phyloP scores from a whole-genome alignment of 2,888 invertebrate genomes.

The Pristionchus mayeri region DNA sequence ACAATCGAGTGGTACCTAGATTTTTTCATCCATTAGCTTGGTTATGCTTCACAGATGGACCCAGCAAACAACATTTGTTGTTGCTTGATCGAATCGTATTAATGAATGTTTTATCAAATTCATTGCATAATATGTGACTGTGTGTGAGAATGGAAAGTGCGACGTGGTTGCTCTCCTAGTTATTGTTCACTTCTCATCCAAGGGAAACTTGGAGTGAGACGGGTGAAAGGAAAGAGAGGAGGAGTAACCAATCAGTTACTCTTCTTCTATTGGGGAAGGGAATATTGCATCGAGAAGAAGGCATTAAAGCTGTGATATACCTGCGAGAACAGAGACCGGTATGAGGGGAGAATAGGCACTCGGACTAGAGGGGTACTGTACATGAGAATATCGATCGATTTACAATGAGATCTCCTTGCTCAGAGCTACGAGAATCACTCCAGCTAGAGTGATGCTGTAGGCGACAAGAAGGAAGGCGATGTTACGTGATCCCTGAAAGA shows the following conservation, averaged over 20 bases:
- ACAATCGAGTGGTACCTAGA: not conserved
- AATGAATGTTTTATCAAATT: not conserved
- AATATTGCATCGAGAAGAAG: slow-evolving; percentile 28
- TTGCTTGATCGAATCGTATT: not conserved
- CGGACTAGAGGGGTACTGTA: slow-evolving; percentile 41
- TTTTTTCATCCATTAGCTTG: not conserved
- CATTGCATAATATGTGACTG: not conserved
- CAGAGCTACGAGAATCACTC: slow-evolving; percentile 58
- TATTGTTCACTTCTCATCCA: not conserved
- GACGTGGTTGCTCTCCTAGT: not conserved
- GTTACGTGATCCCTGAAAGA: slow-evolving; percentile 59
- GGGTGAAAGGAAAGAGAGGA: slow-evolving; percentile 11
- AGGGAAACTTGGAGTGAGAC: slow-evolving; percentile 16
- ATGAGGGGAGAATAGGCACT: slow-evolving; percentile 36
- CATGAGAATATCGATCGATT: slow-evolving; percentile 15
- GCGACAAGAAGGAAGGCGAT: slow-evolving; percentile 59
- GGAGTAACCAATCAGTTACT: not conserved
- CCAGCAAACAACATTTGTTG: too few relatives aligned
- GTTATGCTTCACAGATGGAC: not conserved
- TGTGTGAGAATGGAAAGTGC: not conserved
- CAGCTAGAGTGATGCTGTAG: slow-evolving; percentile 60
- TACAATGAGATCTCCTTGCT: slow-evolving; percentile 52
- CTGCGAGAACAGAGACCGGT: not conserved
- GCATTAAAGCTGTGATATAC: not conserved
- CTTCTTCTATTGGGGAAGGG: slow-evolving; percentile 47